Evolutionary conservation across 2,113 vertebrate species (phyloP).

Genomic region (Pyxicephalus adspersus): DNA sequence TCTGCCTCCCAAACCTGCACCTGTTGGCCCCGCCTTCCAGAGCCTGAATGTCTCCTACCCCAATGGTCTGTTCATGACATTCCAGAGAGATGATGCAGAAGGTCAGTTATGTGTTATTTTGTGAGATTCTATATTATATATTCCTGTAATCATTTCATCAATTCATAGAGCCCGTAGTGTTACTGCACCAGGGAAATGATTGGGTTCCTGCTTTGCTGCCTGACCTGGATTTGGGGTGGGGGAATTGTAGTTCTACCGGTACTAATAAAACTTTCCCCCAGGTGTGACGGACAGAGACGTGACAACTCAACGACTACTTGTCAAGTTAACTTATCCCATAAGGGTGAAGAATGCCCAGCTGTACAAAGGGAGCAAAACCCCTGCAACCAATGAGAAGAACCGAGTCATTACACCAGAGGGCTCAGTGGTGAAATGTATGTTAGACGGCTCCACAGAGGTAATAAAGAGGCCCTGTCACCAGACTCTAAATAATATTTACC

Average conservation of each 20-base stretch:
- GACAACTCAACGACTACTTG: conserved; percentile 63
- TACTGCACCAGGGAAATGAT: too few species aligned
- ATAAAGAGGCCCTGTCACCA: too few species aligned
- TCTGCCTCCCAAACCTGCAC: conserved; percentile 35
- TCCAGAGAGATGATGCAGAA: conserved; percentile 69
- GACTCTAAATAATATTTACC: too few species aligned
- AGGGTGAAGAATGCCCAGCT: conserved; percentile 63
- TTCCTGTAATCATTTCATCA: too few species aligned
- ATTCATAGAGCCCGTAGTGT: too few species aligned
- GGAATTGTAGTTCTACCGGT: too few species aligned
- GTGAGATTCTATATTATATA: too few species aligned
- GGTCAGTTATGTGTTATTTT: conserved; percentile 65
- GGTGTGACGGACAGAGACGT: too few species aligned
- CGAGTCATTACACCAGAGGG: conserved; percentile 83
- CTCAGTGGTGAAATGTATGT: conserved; percentile 82
- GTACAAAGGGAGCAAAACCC: conserved; percentile 58
- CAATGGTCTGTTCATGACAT: conserved; percentile 81
- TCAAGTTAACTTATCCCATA: conserved; percentile 83
- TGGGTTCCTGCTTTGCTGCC: too few species aligned
- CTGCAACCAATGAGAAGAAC: conserved; percentile 73
- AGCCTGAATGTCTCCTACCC: conserved; percentile 82
- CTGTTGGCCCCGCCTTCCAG: conserved; percentile 64
- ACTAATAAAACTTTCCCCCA: too few species aligned
- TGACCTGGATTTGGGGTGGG: too few species aligned
- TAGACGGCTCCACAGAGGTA: conserved; percentile 87